Percentiles rank a stretch among this genome's conserved stretches.
Conservation (phyloP, 1,140 invertebrate genomes). For the Capitella teleta region DNA sequence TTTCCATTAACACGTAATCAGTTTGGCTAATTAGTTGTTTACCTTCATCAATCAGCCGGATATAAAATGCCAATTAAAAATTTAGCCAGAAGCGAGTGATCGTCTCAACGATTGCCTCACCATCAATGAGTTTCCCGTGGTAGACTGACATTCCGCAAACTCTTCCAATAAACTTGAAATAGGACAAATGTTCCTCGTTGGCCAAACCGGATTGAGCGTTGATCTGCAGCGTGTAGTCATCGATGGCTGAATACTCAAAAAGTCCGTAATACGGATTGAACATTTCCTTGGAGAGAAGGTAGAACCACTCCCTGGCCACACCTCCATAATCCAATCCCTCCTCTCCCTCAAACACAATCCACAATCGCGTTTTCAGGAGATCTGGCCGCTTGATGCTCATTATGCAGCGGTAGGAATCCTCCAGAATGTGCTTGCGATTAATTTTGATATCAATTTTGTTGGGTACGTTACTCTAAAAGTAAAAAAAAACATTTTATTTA, state of each 20-base stretch:
- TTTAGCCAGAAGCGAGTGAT: no score
- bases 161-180: slow-evolving; percentile 97
- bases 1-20: no score
- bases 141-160: slow-evolving; percentile 98
- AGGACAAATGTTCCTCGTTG: slow-evolving; percentile 93
- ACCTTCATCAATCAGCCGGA: no score
- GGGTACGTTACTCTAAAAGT: slow-evolving; percentile 74
- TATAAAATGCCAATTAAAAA: no score
- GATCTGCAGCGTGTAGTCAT: slow-evolving; percentile 98
- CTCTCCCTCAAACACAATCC: slow-evolving; percentile 97
- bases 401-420: slow-evolving; percentile 64
- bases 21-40: no score
- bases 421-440: slow-evolving; percentile 75
- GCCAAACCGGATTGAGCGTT: slow-evolving; percentile 92
- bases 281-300: slow-evolving; percentile 96
- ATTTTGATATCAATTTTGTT: slow-evolving; percentile 98
- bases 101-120: no score
- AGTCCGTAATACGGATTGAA: slow-evolving; percentile 98
- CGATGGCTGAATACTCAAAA: slow-evolving; percentile 97
- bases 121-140: slow-evolving; percentile 92
- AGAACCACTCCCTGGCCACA: slow-evolving; percentile 85
- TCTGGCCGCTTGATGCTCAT: slow-evolving; percentile 25
- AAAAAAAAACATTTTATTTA: slow-evolving; percentile 4
- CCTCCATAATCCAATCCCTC: slow-evolving; percentile 96
- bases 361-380: slow-evolving; percentile 51